Evolutionary conservation across 2,113 vertebrate genomes (phyloP), one percentile per base, ranked within the genome.

Genomic region (Phoenicopterus ruber): DNA sequence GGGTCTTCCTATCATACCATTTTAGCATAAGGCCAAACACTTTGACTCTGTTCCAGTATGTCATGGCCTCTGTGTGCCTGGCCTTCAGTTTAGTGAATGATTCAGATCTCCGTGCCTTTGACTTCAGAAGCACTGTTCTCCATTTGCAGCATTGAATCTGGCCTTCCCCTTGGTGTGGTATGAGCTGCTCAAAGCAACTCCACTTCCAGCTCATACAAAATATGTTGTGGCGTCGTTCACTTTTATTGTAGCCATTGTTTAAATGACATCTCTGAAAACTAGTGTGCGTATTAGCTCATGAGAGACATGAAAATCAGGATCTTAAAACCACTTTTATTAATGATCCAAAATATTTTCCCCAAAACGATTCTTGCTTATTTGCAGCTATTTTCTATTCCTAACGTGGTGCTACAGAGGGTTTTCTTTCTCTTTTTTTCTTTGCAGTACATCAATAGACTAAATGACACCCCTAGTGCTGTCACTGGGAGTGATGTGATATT

Each of bases 181-280:
- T 21, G 20, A 83, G 46, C n/a, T 0, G 2, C 20, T 40, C 21
- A n/a, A n/a, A 82, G 65, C 57, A 61, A 1, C 26, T 87, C 22
- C 21, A 4, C 29, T 67, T 83, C 26, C 42, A 84, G 59, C 32
- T 93, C 34, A 4, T 44, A 16, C 0, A 0, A 38, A 74, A 26
- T 31, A 15, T 13, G 6, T 47, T 0, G 0, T 79, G 70, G 24
- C 26, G 65, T 49, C 0, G 0, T 57, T 81, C 86, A 22, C 17
- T 69, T 85, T 76, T 67, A 14, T 7, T 69, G 66, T 15, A 69
- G 34, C 29, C 32, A 34, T 36, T 67, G 8, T 32, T 71, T 22
- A 47, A 94, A 71, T 25, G 12, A 91, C 31, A 20, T 50, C 15
- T 86, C 57, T 95, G 93, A 93, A 84, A 94, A 76, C 17, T 21